Conservation (phyloP, 1,140 invertebrate species). For the Zophobas morio region DNA sequence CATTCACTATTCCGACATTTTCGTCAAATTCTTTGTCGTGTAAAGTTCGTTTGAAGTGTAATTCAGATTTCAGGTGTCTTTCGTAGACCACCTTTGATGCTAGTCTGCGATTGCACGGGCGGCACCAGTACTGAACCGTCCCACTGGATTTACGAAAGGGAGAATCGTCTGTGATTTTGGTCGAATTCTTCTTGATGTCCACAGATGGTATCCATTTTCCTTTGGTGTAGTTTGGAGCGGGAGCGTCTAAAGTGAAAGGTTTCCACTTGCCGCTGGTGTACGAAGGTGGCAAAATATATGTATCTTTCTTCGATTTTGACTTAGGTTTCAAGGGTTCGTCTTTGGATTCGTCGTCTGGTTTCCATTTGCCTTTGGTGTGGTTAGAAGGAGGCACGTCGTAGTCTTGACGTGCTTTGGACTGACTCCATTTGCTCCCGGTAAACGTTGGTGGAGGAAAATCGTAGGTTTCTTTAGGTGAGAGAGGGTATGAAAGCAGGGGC, state of each 20-base stretch:
- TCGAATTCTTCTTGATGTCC: constrained; percentile 65
- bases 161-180: constrained; percentile 46
- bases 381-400: constrained; percentile 55
- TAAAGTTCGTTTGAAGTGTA: constrained; percentile 79
- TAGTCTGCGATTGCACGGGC: constrained; percentile 81
- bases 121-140: constrained; percentile 82
- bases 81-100: constrained; percentile 82
- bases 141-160: constrained; percentile 65
- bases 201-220: constrained; percentile 82
- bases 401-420: constrained; percentile 55
- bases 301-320: constrained; percentile 16
- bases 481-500: neutral
- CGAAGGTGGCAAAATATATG: constrained; percentile 2
- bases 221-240: constrained; percentile 75
- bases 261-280: constrained; percentile 72
- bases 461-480: constrained; percentile 42
- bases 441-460: constrained; percentile 68
- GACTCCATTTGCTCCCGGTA: constrained; percentile 71
- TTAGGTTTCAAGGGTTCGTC: constrained; percentile 36
- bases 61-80: constrained; percentile 80
- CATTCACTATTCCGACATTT: constrained; percentile 64
- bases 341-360: constrained; percentile 64
- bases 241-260: constrained; percentile 63
- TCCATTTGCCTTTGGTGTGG: constrained; percentile 74
- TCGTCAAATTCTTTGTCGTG: constrained; percentile 77